These are phyloP conservation scores for Pseudoips prasinana DNA, from an alignment of 2,888 invertebrate species.

Conservation along the genomic window DNA sequence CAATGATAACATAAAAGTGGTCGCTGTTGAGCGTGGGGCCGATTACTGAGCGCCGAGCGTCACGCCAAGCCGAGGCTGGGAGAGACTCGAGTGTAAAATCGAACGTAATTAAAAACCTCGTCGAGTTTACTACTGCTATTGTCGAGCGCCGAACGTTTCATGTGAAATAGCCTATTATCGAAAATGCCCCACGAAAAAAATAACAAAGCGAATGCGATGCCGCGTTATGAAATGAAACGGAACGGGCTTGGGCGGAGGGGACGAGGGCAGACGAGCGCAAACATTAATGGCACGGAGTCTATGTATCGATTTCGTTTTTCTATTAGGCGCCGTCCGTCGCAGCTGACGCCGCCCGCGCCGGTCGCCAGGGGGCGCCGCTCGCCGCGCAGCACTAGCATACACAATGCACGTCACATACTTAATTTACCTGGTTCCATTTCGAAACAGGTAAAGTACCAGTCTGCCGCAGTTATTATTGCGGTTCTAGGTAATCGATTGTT, in stretches of 20 bases:
- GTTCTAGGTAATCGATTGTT: no score
- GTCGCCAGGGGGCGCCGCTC: slow-evolving; percentile 5
- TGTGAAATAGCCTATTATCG: slow-evolving; percentile 43
- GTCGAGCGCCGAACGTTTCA: slow-evolving; percentile 33
- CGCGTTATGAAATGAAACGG: slow-evolving; percentile 38
- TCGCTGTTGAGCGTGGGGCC: slow-evolving; percentile 16
- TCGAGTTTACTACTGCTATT: slow-evolving; percentile 30
- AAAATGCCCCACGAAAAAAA: slow-evolving; percentile 37
- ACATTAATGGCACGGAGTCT: slow-evolving; percentile 30
- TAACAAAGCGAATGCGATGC: slow-evolving; percentile 34
- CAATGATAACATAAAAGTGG: slow-evolving; percentile 17
- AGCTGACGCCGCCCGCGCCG: slow-evolving; percentile 38
- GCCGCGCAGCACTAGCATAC: no score
- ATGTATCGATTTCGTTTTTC: slow-evolving; percentile 48
- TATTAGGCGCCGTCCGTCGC: slow-evolving; percentile 47
- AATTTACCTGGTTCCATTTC: no score
- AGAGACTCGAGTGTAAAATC: slow-evolving; percentile 23
- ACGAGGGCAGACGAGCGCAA: slow-evolving; percentile 19
- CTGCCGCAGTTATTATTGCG: no score
- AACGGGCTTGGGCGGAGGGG: slow-evolving; percentile 14
- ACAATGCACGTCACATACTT: no score
- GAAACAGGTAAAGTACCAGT: no score
- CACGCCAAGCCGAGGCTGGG: no score
- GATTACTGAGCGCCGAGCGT: no score
- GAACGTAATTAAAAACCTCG: slow-evolving; percentile 43